A percentile compares a stretch with the other conserved stretches of the same genome.
Conservation (phyloP, 2,888 invertebrate genomes). For the Brachyptera putata region DNA sequence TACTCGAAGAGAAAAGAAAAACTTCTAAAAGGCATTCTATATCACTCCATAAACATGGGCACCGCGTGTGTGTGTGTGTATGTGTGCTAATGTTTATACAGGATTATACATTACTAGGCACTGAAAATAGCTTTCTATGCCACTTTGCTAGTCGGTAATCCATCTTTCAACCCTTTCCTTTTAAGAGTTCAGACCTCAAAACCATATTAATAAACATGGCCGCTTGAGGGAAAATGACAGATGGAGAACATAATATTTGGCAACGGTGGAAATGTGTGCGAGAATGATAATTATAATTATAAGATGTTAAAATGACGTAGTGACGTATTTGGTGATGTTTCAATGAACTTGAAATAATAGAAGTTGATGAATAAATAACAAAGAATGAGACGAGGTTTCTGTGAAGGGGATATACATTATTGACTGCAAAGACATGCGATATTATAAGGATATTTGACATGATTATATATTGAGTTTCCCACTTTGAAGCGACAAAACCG, state of each 20-base stretch:
- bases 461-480: too few species aligned
- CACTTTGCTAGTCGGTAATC: not conserved
- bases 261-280: not conserved
- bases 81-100: not conserved
- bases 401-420: too few species aligned
- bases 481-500: too few species aligned
- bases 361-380: not conserved
- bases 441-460: too few species aligned
- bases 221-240: constrained; percentile 6
- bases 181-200: constrained; percentile 4
- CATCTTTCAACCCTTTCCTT: not conserved
- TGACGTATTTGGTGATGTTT: not conserved
- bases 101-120: not conserved
- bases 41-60: not conserved
- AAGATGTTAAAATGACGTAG: too few species aligned
- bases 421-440: too few species aligned
- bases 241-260: not conserved
- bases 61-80: not conserved
- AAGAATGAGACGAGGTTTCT: not conserved
- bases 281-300: too few species aligned
- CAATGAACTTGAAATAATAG: not conserved
- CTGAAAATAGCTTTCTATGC: not conserved
- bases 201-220: constrained; percentile 8
- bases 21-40: not conserved
- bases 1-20: not conserved